These are phyloP conservation scores for Astreopora myriophthalma DNA, from an alignment of 64 coral and sea anemone species.

Conservation along the genomic window DNA sequence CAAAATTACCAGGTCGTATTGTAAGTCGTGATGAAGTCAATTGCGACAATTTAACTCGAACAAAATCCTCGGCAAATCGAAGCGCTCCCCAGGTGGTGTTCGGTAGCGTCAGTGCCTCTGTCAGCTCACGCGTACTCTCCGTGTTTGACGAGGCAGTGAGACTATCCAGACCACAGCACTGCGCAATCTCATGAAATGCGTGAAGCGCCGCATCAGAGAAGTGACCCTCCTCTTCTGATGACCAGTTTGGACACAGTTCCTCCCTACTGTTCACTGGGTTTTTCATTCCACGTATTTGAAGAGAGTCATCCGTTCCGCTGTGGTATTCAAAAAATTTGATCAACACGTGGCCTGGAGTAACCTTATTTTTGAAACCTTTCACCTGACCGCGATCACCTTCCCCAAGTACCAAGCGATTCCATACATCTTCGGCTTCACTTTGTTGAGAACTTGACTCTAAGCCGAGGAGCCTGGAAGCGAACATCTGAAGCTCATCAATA, in stretches of 20 bases:
- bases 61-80: slow-evolving; percentile 87
- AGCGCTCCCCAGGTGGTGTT: slow-evolving; percentile 60
- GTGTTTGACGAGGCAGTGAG: slow-evolving; percentile 13
- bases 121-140: slow-evolving; percentile 55
- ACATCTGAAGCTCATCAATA: not conserved
- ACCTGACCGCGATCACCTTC: not conserved
- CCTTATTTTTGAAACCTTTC: slow-evolving; percentile 17
- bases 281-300: slow-evolving; percentile 20
- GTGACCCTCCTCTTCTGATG: not conserved
- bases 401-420: slow-evolving; percentile 32
- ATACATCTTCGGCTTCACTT: not conserved
- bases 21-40: slow-evolving; percentile 55
- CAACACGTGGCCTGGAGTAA: slow-evolving; percentile 33
- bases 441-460: not conserved
- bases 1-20: slow-evolving; percentile 71
- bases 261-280: slow-evolving; percentile 41
- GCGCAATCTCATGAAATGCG: slow-evolving; percentile 80
- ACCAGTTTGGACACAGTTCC: not conserved
- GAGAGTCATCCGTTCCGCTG: slow-evolving; percentile 29
- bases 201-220: slow-evolving; percentile 85
- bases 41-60: slow-evolving; percentile 38
- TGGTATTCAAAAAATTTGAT: slow-evolving; percentile 73
- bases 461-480: not conserved
- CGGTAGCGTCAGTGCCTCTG: slow-evolving; percentile 68
- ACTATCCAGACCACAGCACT: slow-evolving; percentile 74